Base-by-base conservation (phyloP, 1,140 invertebrate genomes). In the Lasioglossum albipes region DNA sequence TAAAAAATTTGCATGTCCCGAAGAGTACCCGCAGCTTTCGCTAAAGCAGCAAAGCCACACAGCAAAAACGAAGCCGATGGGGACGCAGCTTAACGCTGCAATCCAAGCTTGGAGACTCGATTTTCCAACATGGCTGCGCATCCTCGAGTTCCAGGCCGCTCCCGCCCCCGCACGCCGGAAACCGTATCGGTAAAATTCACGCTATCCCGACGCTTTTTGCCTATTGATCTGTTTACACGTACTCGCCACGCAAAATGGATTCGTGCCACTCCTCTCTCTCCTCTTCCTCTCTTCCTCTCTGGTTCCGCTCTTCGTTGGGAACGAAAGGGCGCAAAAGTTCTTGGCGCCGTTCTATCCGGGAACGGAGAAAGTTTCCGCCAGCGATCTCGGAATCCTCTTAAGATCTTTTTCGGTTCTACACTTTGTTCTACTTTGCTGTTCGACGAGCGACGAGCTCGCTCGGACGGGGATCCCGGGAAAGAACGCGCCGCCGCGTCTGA, bases 321-420 rank as follows among this genome's bases (percentile, higher is more conserved):
- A 54, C 59, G 18, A 6, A 10, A 2, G 9, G 3, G n/a, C 6
- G 2, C 20, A 18, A n/a, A 31, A 67, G 36, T 54, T 74, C 18
- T 20, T 20, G 1, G 36, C 7, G 18, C 65, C 31, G n/a, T 79
- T 79, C 66, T 59, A 74, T 20, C 22, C 41, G 5, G 45, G 41
- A 27, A 49, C 45, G 45, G 9, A 7, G 71, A 79, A 79, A 79
- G 49, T 74, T 79, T 49, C 42, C 41, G 16, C 0, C 7, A 27
- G 36, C 49, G 77, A 79, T 79, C 71, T 59, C 41, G 62, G 66
- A 74, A 79, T 74, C 77, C 77, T 79, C 77, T 79, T 79, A 74
- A 79, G 71, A 74, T 73, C 70, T 67, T 79, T 67, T 57, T 74
- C 52, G 62, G 62, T 67, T 74, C 52, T 79, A 57, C 77, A 66